Conservation (phyloP, 2,113 vertebrate species). For the Acrocephalus kingi region DNA sequence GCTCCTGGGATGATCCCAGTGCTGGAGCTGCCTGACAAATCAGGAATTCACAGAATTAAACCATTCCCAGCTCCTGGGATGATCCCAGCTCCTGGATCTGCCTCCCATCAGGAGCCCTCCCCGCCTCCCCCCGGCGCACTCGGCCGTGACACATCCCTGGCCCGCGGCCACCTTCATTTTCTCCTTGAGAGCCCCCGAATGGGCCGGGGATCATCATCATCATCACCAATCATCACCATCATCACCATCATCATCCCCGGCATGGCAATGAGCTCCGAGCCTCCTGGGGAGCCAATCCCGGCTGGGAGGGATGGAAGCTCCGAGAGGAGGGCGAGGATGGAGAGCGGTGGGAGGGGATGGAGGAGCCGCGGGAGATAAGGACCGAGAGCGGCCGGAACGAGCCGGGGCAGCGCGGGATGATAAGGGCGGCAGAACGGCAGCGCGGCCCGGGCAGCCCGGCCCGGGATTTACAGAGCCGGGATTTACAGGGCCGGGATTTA, state of each 20-base stretch:
- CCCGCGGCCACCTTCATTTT: constrained; percentile 59
- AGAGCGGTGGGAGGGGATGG: too few species aligned
- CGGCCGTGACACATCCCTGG: constrained; percentile 33
- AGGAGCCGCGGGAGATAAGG: too few species aligned
- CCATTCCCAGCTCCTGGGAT: background rate
- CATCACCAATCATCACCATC: too few species aligned
- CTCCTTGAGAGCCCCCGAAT: constrained; percentile 48
- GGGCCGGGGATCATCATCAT: background rate
- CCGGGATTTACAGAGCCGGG: background rate
- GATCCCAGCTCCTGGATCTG: background rate
- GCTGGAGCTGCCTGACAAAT: background rate
- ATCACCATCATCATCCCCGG: background rate
- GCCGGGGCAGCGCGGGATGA: background rate
- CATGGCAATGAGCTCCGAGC: background rate
- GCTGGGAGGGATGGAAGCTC: too few species aligned
- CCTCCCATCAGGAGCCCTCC: background rate
- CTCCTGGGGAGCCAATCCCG: too few species aligned
- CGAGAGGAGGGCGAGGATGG: too few species aligned
- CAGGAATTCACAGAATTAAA: background rate
- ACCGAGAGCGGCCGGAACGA: too few species aligned
- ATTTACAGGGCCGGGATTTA: too few species aligned
- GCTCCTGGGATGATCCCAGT: background rate
- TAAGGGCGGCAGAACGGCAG: too few species aligned
- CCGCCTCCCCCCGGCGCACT: background rate
- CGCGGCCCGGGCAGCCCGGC: too few species aligned